Base-by-base conservation (phyloP, 1,140 invertebrate species). In the Parapsyche elsis region DNA sequence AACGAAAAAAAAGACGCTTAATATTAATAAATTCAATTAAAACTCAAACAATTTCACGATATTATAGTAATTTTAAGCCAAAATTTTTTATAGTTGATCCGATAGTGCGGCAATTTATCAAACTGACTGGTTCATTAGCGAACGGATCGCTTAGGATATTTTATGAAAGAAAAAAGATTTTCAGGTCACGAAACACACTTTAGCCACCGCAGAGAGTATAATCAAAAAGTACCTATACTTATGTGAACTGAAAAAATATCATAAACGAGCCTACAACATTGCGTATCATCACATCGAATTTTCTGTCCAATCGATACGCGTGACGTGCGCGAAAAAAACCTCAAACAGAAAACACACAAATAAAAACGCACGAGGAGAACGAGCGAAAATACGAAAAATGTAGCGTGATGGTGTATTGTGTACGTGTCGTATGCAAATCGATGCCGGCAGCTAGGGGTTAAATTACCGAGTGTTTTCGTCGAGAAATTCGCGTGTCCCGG, bases 121-220 rank as follows among this genome's bases (percentile, higher is more conserved):
- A 61, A 61, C 57, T 61, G 57, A 61, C 57, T 61, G 7, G 57
- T 61, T 61, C 57, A 61, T 61, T 61, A 61, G 57, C 19, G 16
- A 21, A 61, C 57, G 57, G 57, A 61, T 61, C 14, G 57, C 57
- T 19, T 19, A 1, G 9, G 57, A 9, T 38, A 38, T 38, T 38
- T 38, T 19, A 61, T 61, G 9, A 61, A 61, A 61, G 19, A 53
- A 61, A 61, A 61, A n/a, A 5, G 57, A 19, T 61, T 21, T 53
- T 61, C 16, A 9, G 21, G 57, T 61, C 57, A 61, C 57, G 57
- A 61, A 61, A 61, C 57, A 61, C 57, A 61, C 57, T 61, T 61
- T 61, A 19, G 21, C 16, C 9, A 21, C 57, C 1, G n/a, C 16
- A 21, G 21, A 61, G 19, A 61, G 19, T 19, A 61, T 19, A 9